Percentiles rank a stretch among this genome's conserved stretches.
Conservation (phyloP, 2,888 invertebrate species). For the Drosophila anomelani region DNA sequence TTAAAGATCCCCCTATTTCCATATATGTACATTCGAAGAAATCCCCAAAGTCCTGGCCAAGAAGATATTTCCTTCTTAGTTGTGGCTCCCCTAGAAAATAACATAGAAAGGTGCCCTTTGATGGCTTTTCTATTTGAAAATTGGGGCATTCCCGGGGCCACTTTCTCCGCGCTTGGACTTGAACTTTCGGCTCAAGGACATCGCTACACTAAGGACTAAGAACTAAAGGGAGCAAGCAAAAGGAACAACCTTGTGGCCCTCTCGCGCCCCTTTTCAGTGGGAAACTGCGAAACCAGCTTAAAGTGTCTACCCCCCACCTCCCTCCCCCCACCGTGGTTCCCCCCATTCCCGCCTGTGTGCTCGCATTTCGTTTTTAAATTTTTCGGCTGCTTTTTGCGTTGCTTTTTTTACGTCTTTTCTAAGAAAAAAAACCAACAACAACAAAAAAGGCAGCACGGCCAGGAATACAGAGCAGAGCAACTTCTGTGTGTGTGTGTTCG, state of each 20-base stretch:
- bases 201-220: conserved; percentile 4
- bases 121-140: not conserved
- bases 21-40: too few species aligned
- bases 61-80: not conserved
- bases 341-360: not conserved
- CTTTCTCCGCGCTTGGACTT: conserved; percentile 26
- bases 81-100: not conserved
- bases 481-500: conserved; percentile 23
- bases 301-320: not conserved
- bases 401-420: conserved; percentile 38
- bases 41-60: too few species aligned
- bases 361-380: conserved; percentile 46
- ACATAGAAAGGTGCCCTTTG: not conserved
- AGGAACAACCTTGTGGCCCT: conserved; percentile 2
- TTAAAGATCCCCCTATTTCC: too few species aligned
- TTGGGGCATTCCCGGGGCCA: conserved; percentile 11
- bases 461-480: conserved; percentile 24
- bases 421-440: conserved; percentile 16
- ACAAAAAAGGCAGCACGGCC: conserved; percentile 21
- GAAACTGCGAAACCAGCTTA: conserved; percentile 38
- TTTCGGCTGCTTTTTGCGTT: conserved; percentile 49
- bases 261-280: conserved; percentile 22
- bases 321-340: not conserved
- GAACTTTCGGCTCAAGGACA: conserved; percentile 39
- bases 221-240: not conserved